Conservation (phyloP, 2,888 invertebrate species). For the Tachina grossa region DNA sequence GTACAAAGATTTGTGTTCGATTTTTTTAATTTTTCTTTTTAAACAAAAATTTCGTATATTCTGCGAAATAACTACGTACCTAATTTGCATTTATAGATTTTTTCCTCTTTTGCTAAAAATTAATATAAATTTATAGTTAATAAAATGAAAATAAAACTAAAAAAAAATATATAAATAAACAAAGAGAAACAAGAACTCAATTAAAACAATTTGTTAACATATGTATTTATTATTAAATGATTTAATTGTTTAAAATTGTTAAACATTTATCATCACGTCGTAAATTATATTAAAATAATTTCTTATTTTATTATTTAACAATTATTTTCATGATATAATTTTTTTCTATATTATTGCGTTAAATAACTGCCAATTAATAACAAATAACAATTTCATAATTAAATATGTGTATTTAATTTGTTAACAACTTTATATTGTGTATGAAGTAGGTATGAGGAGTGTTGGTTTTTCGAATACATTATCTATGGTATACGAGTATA, state of each 20-base stretch:
- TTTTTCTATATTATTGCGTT: slow-evolving; percentile 24
- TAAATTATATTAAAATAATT: slow-evolving; percentile 13
- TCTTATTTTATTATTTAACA: slow-evolving; percentile 11
- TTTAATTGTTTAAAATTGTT: slow-evolving; percentile 27
- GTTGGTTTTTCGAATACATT: background rate
- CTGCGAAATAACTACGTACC: no score
- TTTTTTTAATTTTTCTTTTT: no score
- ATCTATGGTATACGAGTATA: background rate
- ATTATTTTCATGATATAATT: slow-evolving; percentile 20
- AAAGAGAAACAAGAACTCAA: slow-evolving; percentile 26
- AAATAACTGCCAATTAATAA: slow-evolving; percentile 67
- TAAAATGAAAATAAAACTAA: background rate
- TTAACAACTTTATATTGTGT: slow-evolving; percentile 52
- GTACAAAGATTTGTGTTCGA: no score
- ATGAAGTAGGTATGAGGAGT: background rate
- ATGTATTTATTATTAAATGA: slow-evolving; percentile 25
- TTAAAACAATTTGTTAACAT: slow-evolving; percentile 35
- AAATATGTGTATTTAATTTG: slow-evolving; percentile 40
- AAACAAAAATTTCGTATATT: no score
- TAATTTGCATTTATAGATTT: background rate
- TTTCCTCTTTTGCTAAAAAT: background rate
- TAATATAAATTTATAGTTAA: slow-evolving; percentile 3
- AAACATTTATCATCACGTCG: slow-evolving; percentile 31
- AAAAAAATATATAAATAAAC: background rate
- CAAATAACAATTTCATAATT: slow-evolving; percentile 67